Conservation (phyloP, 2,888 invertebrate genomes). For the Trisateles emortualis region DNA sequence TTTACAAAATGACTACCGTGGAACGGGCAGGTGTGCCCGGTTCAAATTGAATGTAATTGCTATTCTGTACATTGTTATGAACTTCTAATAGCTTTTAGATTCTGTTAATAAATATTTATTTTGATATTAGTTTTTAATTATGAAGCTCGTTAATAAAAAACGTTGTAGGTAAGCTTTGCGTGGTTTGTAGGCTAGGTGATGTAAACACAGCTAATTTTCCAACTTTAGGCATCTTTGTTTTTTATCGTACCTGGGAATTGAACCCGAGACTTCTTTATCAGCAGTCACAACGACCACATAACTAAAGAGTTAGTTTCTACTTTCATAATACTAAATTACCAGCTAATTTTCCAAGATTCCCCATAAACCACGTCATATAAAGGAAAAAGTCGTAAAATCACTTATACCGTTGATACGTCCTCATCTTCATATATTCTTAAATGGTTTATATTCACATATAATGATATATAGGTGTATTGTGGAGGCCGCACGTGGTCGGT, state of each 20-base stretch:
- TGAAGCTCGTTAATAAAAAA: neutral
- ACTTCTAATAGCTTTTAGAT: slow-evolving; percentile 23
- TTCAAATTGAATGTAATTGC: slow-evolving; percentile 31
- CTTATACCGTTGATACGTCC: slow-evolving; percentile 39
- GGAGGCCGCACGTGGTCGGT: slow-evolving; percentile 82
- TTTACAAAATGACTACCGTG: slow-evolving; percentile 22
- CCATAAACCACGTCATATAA: slow-evolving; percentile 30
- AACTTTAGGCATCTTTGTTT: too few relatives aligned
- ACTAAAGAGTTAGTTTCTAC: too few relatives aligned
- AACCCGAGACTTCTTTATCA: too few relatives aligned
- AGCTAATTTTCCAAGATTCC: slow-evolving; percentile 2
- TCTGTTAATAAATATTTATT: slow-evolving; percentile 28
- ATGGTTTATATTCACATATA: slow-evolving; percentile 25
- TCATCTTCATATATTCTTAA: slow-evolving; percentile 41
- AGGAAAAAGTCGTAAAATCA: slow-evolving; percentile 54
- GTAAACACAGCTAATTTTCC: neutral
- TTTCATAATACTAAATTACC: neutral
- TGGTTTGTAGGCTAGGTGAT: too few relatives aligned
- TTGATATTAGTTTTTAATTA: slow-evolving; percentile 4
- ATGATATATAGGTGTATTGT: slow-evolving; percentile 56
- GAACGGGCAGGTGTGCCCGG: slow-evolving; percentile 30
- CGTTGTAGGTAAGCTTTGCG: too few relatives aligned
- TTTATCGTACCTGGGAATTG: too few relatives aligned
- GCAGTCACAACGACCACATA: too few relatives aligned
- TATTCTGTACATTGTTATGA: slow-evolving; percentile 12